Evolutionary conservation across 1,140 invertebrate genomes (phyloP).

Genomic region (Cotesia glomerata): DNA sequence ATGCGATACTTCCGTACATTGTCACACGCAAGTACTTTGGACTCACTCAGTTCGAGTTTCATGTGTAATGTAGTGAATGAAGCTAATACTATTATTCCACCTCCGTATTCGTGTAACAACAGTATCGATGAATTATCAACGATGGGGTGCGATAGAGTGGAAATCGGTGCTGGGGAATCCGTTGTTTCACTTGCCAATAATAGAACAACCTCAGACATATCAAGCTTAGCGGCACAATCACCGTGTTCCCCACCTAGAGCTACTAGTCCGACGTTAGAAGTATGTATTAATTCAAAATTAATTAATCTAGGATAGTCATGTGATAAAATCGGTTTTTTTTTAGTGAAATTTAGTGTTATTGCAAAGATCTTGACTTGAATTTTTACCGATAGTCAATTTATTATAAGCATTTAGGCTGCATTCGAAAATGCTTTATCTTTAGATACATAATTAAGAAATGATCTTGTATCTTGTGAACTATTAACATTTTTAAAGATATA

Average conservation of each 20-base stretch:
- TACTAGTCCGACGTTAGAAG: slow-evolving; percentile 77
- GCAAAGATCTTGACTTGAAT: too few species aligned
- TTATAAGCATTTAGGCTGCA: too few species aligned
- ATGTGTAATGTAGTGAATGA: slow-evolving; percentile 81
- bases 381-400: too few species aligned
- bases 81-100: slow-evolving; percentile 79
- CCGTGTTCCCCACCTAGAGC: slow-evolving; percentile 78
- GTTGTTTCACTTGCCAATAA: slow-evolving; percentile 62
- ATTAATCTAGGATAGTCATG: too few species aligned
- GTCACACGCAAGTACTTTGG: slow-evolving; percentile 80
- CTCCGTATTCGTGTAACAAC: slow-evolving; percentile 79
- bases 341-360: too few species aligned
- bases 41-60: slow-evolving; percentile 82
- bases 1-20: slow-evolving; percentile 82
- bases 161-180: slow-evolving; percentile 50
- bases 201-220: slow-evolving; percentile 71
- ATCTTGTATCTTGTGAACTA: too few species aligned
- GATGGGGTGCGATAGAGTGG: slow-evolving; percentile 49
- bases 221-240: slow-evolving; percentile 68
- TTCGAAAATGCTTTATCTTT: too few species aligned
- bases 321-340: too few species aligned
- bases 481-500: too few species aligned
- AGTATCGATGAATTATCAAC: slow-evolving; percentile 71
- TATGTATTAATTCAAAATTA: slow-evolving; percentile 29
- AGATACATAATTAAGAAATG: too few species aligned